A percentile compares a stretch with the other conserved stretches of the same genome.
Conservation (phyloP, 2,888 invertebrate genomes). For the Leptinotarsa tumamoca region DNA sequence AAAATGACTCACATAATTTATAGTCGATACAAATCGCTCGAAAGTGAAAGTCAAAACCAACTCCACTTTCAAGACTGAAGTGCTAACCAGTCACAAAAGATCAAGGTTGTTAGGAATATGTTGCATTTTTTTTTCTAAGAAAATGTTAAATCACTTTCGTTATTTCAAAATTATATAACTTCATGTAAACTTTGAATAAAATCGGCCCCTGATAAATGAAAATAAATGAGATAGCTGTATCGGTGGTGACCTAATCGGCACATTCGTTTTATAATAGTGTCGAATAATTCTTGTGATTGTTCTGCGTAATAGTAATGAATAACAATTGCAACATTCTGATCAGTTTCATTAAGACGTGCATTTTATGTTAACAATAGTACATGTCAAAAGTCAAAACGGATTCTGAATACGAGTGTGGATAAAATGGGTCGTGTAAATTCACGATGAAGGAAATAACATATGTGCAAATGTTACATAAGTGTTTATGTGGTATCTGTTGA, state of each 20-base stretch:
- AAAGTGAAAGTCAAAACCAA: conserved; percentile 35
- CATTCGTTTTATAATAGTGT: conserved; percentile 11
- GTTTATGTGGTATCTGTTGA: too few relatives aligned
- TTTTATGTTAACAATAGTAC: neutral
- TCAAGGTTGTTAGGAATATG: conserved; percentile 35
- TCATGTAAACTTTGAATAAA: conserved; percentile 4
- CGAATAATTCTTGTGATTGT: conserved; percentile 13
- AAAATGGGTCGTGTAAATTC: neutral
- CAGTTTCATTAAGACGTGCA: neutral
- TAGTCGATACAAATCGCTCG: conserved; percentile 9
- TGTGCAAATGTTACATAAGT: too few relatives aligned
- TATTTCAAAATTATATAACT: conserved; percentile 1
- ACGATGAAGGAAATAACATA: too few relatives aligned
- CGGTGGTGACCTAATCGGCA: neutral
- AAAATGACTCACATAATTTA: conserved; percentile 17
- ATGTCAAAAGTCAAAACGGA: neutral
- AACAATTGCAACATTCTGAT: conserved; percentile 8
- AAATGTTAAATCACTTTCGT: neutral
- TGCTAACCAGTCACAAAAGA: conserved; percentile 35
- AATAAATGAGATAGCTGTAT: neutral
- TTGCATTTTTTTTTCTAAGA: neutral
- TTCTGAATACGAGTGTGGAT: neutral
- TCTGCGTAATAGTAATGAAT: conserved; percentile 15
- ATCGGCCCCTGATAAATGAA: conserved; percentile 4
- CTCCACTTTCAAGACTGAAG: conserved; percentile 25